These are phyloP conservation scores for Leptoclinus maculatus DNA, from an alignment of 2,797 vertebrate species.

Conservation along the genomic window DNA sequence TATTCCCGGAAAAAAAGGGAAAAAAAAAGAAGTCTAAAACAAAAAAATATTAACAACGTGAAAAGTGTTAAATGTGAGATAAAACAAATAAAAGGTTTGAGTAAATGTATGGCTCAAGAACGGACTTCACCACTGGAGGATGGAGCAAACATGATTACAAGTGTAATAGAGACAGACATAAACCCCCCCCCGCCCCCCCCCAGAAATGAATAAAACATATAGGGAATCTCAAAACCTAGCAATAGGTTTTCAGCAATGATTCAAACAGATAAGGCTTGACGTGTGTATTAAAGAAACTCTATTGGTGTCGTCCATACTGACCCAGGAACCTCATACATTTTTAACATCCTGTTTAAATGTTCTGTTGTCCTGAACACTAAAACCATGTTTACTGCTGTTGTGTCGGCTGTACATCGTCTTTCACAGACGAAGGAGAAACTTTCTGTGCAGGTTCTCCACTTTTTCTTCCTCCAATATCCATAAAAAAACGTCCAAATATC, in stretches of 20 bases:
- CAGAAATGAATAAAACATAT: constrained; percentile 40
- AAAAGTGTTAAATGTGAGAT: constrained; percentile 48
- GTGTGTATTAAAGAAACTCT: constrained; percentile 61
- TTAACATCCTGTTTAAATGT: background rate
- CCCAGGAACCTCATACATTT: constrained; percentile 19
- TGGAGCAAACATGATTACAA: constrained; percentile 66
- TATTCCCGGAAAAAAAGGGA: constrained; percentile 26
- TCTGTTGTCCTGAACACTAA: constrained; percentile 10
- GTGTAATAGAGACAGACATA: constrained; percentile 45
- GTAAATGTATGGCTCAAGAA: constrained; percentile 74
- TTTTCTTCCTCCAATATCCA: background rate
- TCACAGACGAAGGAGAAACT: constrained; percentile 22
- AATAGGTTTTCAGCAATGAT: constrained; percentile 57
- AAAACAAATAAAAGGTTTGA: constrained; percentile 63
- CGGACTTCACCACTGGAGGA: constrained; percentile 63
- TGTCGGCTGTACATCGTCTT: background rate
- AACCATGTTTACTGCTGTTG: constrained; percentile 13
- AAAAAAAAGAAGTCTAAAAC: constrained; percentile 30
- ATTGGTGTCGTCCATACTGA: constrained; percentile 43
- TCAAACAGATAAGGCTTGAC: constrained; percentile 78
- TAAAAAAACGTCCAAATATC: constrained; percentile 23
- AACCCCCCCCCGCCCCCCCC: background rate
- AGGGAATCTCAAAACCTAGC: constrained; percentile 57
- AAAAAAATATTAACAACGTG: constrained; percentile 37
- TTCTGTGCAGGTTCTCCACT: constrained; percentile 31